phyloP scores from a whole-genome alignment of 2,888 invertebrate genomes.

The Polyploca ridens region DNA sequence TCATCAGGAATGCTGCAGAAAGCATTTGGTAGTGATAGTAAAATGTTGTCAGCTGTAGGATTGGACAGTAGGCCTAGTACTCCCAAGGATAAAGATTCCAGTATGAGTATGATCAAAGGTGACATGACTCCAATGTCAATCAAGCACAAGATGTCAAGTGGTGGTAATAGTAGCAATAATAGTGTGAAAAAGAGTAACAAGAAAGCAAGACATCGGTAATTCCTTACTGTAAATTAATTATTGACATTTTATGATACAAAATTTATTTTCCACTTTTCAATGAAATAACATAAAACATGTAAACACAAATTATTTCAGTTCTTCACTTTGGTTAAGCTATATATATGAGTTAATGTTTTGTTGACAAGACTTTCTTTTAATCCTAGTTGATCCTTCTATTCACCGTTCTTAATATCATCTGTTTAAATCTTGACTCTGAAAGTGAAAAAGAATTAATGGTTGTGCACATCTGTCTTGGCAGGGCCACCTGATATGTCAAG shows the following conservation, averaged over 20 bases:
- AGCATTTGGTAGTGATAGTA: slow-evolving; percentile 70
- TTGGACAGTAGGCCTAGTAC: slow-evolving; percentile 78
- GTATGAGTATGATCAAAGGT: slow-evolving; percentile 62
- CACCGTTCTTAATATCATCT: slow-evolving; percentile 63
- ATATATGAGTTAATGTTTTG: neutral
- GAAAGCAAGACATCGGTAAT: slow-evolving; percentile 92
- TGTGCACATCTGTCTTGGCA: too few relatives aligned
- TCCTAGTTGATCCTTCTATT: slow-evolving; percentile 57
- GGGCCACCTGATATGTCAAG: too few relatives aligned
- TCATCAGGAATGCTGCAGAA: slow-evolving; percentile 74
- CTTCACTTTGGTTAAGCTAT: slow-evolving; percentile 21
- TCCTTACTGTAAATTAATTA: neutral
- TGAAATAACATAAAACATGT: neutral
- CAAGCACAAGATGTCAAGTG: slow-evolving; percentile 81
- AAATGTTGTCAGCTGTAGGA: slow-evolving; percentile 70
- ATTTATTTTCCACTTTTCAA: neutral
- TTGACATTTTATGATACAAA: too few relatives aligned
- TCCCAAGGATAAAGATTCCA: slow-evolving; percentile 77
- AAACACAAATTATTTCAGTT: neutral
- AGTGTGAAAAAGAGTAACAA: slow-evolving; percentile 91
- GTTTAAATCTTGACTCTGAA: slow-evolving; percentile 79
- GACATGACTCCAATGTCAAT: slow-evolving; percentile 71
- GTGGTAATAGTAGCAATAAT: slow-evolving; percentile 67
- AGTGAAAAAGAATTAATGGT: slow-evolving; percentile 34
- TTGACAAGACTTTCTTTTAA: slow-evolving; percentile 21